Evolutionary conservation across 2,113 vertebrate species (phyloP).

Genomic region (Lycocorax pyrrhopterus): DNA sequence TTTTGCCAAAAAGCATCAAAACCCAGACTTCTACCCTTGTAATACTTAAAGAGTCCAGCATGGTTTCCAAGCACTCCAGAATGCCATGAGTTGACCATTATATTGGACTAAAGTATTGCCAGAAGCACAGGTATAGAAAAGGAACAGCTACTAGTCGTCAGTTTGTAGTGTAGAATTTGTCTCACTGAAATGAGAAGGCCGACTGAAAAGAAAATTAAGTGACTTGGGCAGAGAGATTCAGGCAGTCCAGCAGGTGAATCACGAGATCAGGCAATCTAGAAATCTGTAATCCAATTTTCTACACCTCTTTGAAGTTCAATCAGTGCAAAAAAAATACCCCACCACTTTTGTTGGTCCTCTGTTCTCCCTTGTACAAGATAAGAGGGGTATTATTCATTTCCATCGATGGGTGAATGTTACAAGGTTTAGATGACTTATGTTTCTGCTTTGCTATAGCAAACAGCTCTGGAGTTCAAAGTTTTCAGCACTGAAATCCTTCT

Average conservation of each 20-base stretch:
- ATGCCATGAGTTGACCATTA: background rate
- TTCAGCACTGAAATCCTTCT: slow-evolving; percentile 40
- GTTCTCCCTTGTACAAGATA: background rate
- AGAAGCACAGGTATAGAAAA: background rate
- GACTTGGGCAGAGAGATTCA: background rate
- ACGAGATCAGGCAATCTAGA: background rate
- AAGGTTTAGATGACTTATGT: background rate
- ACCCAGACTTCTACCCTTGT: background rate
- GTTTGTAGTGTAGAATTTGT: background rate
- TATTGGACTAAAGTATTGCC: background rate
- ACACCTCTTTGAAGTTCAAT: background rate
- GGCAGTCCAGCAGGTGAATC: background rate
- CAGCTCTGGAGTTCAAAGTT: slow-evolving; percentile 41
- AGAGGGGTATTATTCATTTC: background rate
- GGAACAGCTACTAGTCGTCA: background rate
- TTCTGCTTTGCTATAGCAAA: slow-evolving; percentile 16
- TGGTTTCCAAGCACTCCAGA: background rate
- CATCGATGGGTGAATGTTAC: background rate
- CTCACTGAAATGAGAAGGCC: background rate
- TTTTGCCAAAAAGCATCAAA: background rate
- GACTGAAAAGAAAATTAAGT: background rate
- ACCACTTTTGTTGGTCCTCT: background rate
- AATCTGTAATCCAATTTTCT: slow-evolving; percentile 18
- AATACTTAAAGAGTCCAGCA: background rate
- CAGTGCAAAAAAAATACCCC: background rate